A percentile compares a stretch with the other conserved stretches of the same genome.
phyloP scores from a whole-genome alignment of 2,797 vertebrate species.

The Xenopus petersii region DNA sequence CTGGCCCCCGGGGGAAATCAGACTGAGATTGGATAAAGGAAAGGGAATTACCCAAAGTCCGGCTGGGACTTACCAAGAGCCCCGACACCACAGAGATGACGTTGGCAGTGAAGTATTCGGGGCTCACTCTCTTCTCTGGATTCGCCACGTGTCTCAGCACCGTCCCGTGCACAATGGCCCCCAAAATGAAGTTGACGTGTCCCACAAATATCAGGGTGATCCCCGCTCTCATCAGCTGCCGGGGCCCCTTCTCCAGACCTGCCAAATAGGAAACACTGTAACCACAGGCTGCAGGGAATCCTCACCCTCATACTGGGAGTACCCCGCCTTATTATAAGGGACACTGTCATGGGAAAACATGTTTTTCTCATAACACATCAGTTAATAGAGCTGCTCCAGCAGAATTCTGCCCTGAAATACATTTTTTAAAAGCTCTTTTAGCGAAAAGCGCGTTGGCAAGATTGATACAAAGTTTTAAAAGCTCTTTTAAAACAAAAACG shows the following conservation, averaged over 20 bases:
- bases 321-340: no score
- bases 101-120: conserved; percentile 80
- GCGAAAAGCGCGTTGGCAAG: no score
- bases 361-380: no score
- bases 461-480: no score
- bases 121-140: conserved; percentile 67
- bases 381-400: no score
- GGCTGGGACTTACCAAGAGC: conserved; percentile 74
- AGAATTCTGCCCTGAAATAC: no score
- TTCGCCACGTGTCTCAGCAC: conserved; percentile 87
- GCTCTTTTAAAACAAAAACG: no score
- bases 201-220: conserved; percentile 83
- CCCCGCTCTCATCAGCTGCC: conserved; percentile 81
- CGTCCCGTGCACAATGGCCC: conserved; percentile 86
- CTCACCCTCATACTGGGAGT: not conserved
- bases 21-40: no score
- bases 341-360: no score
- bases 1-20: no score
- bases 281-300: not conserved
- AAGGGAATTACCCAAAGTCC: no score
- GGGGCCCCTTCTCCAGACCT: conserved; percentile 75
- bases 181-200: conserved; percentile 84
- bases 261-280: not conserved
- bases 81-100: conserved; percentile 86
- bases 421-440: no score